Base-by-base conservation (phyloP, 2,888 invertebrate species). In the Chrysolina americana region DNA sequence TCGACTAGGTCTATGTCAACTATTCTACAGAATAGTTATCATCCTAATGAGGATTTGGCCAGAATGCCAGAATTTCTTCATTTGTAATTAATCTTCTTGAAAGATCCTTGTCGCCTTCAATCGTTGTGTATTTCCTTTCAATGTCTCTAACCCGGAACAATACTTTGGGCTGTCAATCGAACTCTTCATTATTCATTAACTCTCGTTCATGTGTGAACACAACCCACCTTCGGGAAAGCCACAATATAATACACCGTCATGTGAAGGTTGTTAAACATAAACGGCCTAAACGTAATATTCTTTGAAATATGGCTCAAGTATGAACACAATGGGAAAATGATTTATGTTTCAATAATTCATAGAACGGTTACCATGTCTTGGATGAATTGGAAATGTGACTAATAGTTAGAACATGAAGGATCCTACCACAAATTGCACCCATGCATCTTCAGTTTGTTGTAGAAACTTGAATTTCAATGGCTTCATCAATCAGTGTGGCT, bases 301-400 rank as follows among this genome's bases (percentile, higher is more conserved):
- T 59, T 28, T 59, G 28, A 59, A 59, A 28, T 28, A 59, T 59
- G 59, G n/a, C 15, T 28, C 36, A n/a, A 28, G 59, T 36, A 36
- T 10, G 59, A 59, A 59, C n/a, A 59, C 59, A 59, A 59, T 28
- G 28, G 53, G n/a, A 59, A 28, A 13, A 36, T 59, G 36, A 59
- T 59, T 59, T 59, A 59, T 59, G 59, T 59, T 59, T 59, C 28
- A 28, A 59, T 59, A 59, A 36, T 59, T 59, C 59, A 28, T 28
- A 59, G 59, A 2, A 59, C n/a, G 6, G 53, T 11, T 23, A 21
- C 19, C 10, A 21, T 53, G 53, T 53, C 21, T 53, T 21, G 53
- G 9, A 19, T 53, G 13, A 19, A 53, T 21, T 53, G 13, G 21
- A 53, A 10, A 21, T 13, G 17, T 8, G 17, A 17, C 17, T 48